Conservation (phyloP, 1,140 invertebrate species). For the Bombus difficillimus region DNA sequence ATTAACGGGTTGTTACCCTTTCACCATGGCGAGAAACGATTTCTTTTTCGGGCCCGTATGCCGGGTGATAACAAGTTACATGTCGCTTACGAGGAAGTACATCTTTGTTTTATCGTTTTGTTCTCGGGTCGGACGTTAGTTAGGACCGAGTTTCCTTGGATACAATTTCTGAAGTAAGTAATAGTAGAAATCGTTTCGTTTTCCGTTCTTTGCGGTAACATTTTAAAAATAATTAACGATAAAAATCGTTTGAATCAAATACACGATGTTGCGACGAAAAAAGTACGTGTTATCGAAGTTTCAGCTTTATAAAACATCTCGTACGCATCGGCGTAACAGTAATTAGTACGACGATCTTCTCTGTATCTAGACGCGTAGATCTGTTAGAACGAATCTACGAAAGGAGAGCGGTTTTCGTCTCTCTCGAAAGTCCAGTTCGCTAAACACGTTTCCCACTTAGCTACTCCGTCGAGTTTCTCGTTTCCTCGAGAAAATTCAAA, state of each 20-base stretch:
- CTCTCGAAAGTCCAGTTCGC: background rate
- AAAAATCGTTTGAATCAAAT: too few relatives aligned
- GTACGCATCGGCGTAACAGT: too few relatives aligned
- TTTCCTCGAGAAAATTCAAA: background rate
- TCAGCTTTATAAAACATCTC: too few relatives aligned
- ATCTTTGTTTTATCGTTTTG: background rate
- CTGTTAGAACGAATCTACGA: background rate
- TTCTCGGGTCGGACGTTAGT: background rate
- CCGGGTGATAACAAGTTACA: background rate
- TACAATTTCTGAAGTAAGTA: too few relatives aligned
- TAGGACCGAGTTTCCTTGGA: background rate
- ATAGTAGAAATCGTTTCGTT: too few relatives aligned
- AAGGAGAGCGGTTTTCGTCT: background rate
- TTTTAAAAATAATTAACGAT: too few relatives aligned
- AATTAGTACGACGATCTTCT: too few relatives aligned
- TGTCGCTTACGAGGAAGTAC: background rate
- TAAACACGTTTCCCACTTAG: background rate
- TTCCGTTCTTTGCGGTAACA: accelerated
- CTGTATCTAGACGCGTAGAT: too few relatives aligned
- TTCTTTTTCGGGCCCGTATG: background rate
- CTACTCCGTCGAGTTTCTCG: background rate
- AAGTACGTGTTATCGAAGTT: too few relatives aligned
- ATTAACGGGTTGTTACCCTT: slow-evolving; percentile 32
- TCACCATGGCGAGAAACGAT: background rate
- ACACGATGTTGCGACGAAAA: too few relatives aligned